Conservation (phyloP, 2,797 vertebrate genomes). For the Muraenolepis orangiensis region DNA sequence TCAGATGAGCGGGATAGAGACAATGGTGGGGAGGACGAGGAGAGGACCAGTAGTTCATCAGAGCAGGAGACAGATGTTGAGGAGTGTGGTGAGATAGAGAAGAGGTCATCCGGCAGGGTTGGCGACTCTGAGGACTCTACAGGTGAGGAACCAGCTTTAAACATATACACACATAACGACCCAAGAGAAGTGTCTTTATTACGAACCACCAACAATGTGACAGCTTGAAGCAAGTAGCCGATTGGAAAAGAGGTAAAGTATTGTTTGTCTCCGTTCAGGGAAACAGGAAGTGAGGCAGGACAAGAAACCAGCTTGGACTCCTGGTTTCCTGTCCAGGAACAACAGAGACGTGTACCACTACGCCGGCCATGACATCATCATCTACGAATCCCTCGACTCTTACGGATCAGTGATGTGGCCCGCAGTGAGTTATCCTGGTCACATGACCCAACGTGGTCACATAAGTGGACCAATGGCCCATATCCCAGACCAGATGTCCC, state of each 20-base stretch:
- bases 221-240: background rate
- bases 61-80: background rate
- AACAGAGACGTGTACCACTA: slow-evolving; percentile 80
- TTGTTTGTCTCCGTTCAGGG: slow-evolving; percentile 25
- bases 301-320: slow-evolving; percentile 57
- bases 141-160: slow-evolving; percentile 26
- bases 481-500: no score
- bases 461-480: no score
- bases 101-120: no score
- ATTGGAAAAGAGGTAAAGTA: background rate
- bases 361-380: slow-evolving; percentile 77
- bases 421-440: slow-evolving; percentile 69
- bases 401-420: slow-evolving; percentile 81
- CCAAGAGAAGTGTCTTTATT: background rate
- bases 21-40: background rate
- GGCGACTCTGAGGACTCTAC: background rate
- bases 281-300: background rate
- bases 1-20: slow-evolving; percentile 3
- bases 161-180: background rate
- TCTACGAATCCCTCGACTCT: slow-evolving; percentile 84
- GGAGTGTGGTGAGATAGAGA: background rate
- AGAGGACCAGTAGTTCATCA: background rate
- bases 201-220: background rate
- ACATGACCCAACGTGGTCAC: background rate
- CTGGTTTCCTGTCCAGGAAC: slow-evolving; percentile 55